These are phyloP conservation scores for Oenanthe melanoleuca DNA, from an alignment of 2,113 vertebrate species.

Conservation along the genomic window DNA sequence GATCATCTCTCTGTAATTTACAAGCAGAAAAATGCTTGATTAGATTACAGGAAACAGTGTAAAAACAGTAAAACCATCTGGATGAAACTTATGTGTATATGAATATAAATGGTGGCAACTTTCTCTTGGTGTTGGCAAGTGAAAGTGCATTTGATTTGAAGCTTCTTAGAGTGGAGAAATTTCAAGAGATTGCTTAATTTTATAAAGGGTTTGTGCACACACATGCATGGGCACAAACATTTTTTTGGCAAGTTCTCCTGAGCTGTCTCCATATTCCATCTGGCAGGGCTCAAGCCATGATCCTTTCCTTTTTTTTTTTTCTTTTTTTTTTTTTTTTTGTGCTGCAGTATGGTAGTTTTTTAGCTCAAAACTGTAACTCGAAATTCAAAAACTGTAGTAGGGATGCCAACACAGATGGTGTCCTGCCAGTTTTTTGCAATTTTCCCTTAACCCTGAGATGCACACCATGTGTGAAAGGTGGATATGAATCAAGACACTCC, in stretches of 20 bases:
- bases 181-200: constrained; percentile 25
- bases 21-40: not conserved
- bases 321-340: not conserved
- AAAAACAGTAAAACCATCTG: not conserved
- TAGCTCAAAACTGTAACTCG: not conserved
- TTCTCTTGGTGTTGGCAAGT: not conserved
- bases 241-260: constrained; percentile 22
- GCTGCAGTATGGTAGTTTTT: not conserved
- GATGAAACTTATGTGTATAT: not conserved
- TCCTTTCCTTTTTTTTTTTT: not conserved
- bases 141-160: not conserved
- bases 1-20: not conserved
- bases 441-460: not conserved
- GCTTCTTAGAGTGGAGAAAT: not conserved
- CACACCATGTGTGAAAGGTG: not conserved
- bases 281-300: not conserved
- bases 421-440: not conserved
- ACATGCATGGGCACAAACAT: not conserved
- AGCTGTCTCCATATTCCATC: constrained; percentile 26
- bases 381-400: not conserved
- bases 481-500: not conserved
- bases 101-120: not conserved
- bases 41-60: not conserved
- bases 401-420: not conserved
- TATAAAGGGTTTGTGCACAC: not conserved